Base-by-base conservation (phyloP, 2,888 invertebrate species). In the Sipha maydis region DNA sequence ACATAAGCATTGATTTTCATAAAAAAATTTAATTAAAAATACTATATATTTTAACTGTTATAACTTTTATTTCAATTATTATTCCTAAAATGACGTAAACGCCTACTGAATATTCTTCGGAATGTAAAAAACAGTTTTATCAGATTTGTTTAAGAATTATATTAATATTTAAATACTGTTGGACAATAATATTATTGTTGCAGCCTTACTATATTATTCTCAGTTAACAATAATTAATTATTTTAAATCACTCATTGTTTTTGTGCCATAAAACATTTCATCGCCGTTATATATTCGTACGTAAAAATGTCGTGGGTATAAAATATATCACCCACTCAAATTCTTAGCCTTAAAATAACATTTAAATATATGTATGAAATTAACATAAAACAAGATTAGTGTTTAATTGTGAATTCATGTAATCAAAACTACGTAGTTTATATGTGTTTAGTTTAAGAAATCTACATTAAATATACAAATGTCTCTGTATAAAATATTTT, bases 221-320 rank as follows among this genome's bases (percentile, higher is more conserved):
- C 21, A 73, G n/a, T 61, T 56, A 31, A 84, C 56, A 67, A 75
- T 61, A 83, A 84, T 84, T 84, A 84, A 84, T 84, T 84, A 41
- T 84, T 84, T 76, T 41, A 76, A 84, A 84, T 41, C 84, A 41
- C 41, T 48, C 77, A 71, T 71, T 71, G 71, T 71, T 69, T 69
- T 25, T 31, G 71, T 71, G 71, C 71, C 28, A 28, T 69, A 69
- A 71, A n/a, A 69, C 17, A 71, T 71, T 31, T 71, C 69, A 9
- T 38, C 21, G 38, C 9, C 2, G 19, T 8, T 75, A 75, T 34
- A 48, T 21, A 69, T 28, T 28, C 69, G 25, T 38, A 75, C 25
- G 38, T 75, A 75, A 7, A 75, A 19, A 38, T 38, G 38, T 75
- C 38, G 75, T 38, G 75, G 75, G 75, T 38, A 25, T 14, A 31